Evolutionary conservation across 53 echinoderm and acorn worm genomes (phyloP).

Genomic region (Patiria pectinifera): DNA sequence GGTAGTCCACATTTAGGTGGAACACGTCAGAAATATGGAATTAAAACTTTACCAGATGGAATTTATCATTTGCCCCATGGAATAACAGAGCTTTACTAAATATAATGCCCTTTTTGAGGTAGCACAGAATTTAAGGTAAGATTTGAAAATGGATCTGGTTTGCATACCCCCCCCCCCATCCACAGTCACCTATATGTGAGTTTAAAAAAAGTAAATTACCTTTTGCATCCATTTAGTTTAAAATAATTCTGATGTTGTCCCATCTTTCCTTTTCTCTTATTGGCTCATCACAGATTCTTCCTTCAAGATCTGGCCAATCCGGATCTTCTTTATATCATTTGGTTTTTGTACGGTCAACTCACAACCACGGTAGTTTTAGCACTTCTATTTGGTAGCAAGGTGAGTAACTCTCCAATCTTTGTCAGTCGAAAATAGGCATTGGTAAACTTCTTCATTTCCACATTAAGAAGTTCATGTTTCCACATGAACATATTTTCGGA

Average conservation of each 20-base stretch:
- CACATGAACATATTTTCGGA: too few relatives aligned
- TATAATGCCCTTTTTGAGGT: background rate
- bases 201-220: background rate
- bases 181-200: too few relatives aligned
- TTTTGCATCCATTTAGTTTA: background rate
- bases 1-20: too few relatives aligned
- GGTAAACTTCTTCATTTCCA: too few relatives aligned
- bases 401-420: conserved; percentile 35
- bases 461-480: too few relatives aligned
- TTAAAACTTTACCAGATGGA: too few relatives aligned
- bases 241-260: background rate
- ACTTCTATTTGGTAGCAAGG: conserved; percentile 96
- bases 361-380: conserved; percentile 95
- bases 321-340: conserved; percentile 93
- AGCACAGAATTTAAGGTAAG: too few relatives aligned
- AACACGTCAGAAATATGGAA: too few relatives aligned
- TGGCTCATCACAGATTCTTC: conserved; percentile 80
- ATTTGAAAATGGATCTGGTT: too few relatives aligned
- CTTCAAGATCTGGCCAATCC: conserved; percentile 99
- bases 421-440: too few relatives aligned
- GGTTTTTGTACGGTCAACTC: conserved; percentile 97
- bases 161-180: too few relatives aligned
- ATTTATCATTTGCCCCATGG: background rate
- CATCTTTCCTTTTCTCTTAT: conserved; percentile 12
- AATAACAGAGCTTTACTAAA: background rate